Conservation (phyloP, 2,797 vertebrate species). For the Thaleichthys pacificus region DNA sequence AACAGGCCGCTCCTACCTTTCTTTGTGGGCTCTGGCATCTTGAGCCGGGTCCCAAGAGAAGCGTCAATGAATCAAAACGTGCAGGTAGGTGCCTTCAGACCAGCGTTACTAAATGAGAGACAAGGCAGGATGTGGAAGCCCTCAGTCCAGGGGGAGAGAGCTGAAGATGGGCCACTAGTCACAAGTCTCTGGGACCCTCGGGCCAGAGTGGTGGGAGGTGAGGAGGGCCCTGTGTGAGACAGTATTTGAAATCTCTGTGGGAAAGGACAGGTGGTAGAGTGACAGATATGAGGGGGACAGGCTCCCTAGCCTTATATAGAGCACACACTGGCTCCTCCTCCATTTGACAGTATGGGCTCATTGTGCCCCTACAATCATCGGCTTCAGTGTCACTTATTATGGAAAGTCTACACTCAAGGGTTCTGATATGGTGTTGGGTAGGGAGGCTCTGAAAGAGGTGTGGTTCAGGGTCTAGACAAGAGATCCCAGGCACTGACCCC, state of each 20-base stretch:
- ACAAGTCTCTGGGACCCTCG: conserved; percentile 49
- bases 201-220: conserved; percentile 63
- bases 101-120: conserved; percentile 24
- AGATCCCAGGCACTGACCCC: not conserved
- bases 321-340: conserved; percentile 84
- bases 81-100: conserved; percentile 38
- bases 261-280: conserved; percentile 73
- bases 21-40: conserved; percentile 97
- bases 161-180: conserved; percentile 37
- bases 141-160: conserved; percentile 51
- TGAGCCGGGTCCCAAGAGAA: conserved; percentile 74
- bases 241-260: conserved; percentile 67
- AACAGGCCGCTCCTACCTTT: conserved; percentile 76
- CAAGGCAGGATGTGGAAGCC: conserved; percentile 29
- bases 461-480: not conserved
- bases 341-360: conserved; percentile 47
- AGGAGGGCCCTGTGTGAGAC: conserved; percentile 54
- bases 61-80: conserved; percentile 41
- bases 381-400: conserved; percentile 29
- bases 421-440: conserved; percentile 12
- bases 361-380: conserved; percentile 77
- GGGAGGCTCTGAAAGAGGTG: not conserved
- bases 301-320: conserved; percentile 87
- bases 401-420: not conserved
- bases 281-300: conserved; percentile 81